Base-by-base conservation (phyloP, 2,888 invertebrate species). In the Blera fallax region DNA sequence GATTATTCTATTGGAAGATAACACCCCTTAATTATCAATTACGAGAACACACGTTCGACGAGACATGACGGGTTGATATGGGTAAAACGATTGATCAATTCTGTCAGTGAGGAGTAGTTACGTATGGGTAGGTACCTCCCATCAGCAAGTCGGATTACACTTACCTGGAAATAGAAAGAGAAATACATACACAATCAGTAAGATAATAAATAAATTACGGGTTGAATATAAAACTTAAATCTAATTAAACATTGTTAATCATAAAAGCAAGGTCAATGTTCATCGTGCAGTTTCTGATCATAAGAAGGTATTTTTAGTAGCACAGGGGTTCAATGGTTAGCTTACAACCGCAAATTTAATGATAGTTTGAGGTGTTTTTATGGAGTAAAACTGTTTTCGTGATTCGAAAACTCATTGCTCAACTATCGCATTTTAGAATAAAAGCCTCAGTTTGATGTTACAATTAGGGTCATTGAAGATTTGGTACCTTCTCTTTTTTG, bases 21-120 rank as follows among this genome's bases (percentile, higher is more conserved):
- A 65, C 77, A 77, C 70, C 72, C 70, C 34, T 29, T 64, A 77
- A 72, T 82, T 82, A 82, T 72, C 62, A 69, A 81, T 43, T 60
- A 82, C 18, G 6, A 48, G 3, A 21, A 74, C 60, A 45, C 67
- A 69, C 60, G 67, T 62, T 64, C 62, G 54, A 58, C 6, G 11
- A 58, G 6, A 43, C 69, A 81, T 56, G 43, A 50, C 24, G 32
- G 43, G 7, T 65, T 50, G 14, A 37, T 37, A 67, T 29, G 58
- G 34, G 37, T 45, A 60, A 76, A 77, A 76, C 69, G 29, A 77
- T 82, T 72, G 18, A 82, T 77, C 77, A 72, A 32, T 45, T 27
- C 50, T 50, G 18, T 64, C 69, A 21, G n/a, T 37, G 24, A 45
- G 56, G 34, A 34, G 40, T 27, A 54, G 24, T 32, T 37, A 56